Percentiles rank a stretch among this genome's conserved stretches.
Conservation (phyloP, 2,797 vertebrate genomes). For the Poeciliopsis turneri region DNA sequence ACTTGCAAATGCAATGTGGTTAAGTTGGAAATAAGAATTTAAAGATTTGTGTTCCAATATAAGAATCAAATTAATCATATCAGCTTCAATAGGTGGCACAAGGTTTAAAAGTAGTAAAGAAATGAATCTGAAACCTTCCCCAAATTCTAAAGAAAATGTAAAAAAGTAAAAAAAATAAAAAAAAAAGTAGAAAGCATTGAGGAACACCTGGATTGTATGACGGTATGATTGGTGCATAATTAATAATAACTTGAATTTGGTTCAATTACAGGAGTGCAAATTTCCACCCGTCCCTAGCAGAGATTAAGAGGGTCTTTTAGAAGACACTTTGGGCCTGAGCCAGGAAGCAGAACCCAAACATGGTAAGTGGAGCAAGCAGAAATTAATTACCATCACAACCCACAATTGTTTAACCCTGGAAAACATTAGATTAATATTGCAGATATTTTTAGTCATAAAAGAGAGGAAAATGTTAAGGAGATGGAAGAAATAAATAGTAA, state of each 20-base stretch:
- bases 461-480: slow-evolving; percentile 11
- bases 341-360: slow-evolving; percentile 86
- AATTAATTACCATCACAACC: slow-evolving; percentile 94
- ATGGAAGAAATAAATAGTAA: background rate
- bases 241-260: slow-evolving; percentile 88
- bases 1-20: background rate
- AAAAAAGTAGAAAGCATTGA: slow-evolving; percentile 51
- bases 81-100: slow-evolving; percentile 24
- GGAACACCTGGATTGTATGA: slow-evolving; percentile 76
- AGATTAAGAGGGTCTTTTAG: slow-evolving; percentile 94
- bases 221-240: slow-evolving; percentile 84
- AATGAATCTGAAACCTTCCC: slow-evolving; percentile 37
- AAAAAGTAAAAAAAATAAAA: background rate
- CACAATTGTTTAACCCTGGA: slow-evolving; percentile 87
- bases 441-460: slow-evolving; percentile 12
- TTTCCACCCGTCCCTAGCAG: slow-evolving; percentile 91
- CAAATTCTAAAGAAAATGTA: slow-evolving; percentile 12
- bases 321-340: slow-evolving; percentile 84
- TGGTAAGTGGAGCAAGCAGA: slow-evolving; percentile 84
- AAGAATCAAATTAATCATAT: background rate
- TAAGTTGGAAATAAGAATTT: background rate
- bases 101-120: slow-evolving; percentile 9
- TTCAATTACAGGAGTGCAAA: slow-evolving; percentile 93
- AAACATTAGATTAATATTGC: slow-evolving; percentile 85
- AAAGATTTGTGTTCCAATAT: background rate